phyloP scores from a whole-genome alignment of 2,113 vertebrate species.

The Mohoua ochrocephala region DNA sequence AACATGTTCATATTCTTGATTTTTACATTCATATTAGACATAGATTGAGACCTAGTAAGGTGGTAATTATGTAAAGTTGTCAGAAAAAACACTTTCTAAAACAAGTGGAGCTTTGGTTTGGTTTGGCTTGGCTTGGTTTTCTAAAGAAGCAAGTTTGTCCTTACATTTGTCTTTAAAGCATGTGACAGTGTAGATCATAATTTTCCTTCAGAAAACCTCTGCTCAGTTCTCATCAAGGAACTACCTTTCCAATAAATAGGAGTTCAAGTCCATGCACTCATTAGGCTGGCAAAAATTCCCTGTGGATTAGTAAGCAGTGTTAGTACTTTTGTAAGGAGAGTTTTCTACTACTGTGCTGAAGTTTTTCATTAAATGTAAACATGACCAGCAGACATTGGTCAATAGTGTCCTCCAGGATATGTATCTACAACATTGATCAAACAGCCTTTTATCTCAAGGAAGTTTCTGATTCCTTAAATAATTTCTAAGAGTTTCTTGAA shows the following conservation, averaged over 20 bases:
- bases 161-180: not conserved
- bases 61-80: not conserved
- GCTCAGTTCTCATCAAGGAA: not conserved
- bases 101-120: not conserved
- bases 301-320: not conserved
- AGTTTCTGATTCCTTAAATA: not conserved
- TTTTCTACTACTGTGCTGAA: not conserved
- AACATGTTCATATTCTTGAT: not conserved
- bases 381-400: not conserved
- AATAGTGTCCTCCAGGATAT: not conserved
- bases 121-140: not conserved
- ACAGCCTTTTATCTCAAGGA: not conserved
- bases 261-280: not conserved
- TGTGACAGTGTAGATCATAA: not conserved
- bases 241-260: not conserved
- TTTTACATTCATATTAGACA: not conserved
- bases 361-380: not conserved
- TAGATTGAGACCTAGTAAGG: not conserved
- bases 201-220: not conserved
- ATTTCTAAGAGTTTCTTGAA: not conserved
- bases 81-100: not conserved
- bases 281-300: not conserved
- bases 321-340: not conserved
- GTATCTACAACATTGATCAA: not conserved
- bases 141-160: not conserved